Conservation (phyloP, 2,888 invertebrate genomes). For the Deroplatys truncata region DNA sequence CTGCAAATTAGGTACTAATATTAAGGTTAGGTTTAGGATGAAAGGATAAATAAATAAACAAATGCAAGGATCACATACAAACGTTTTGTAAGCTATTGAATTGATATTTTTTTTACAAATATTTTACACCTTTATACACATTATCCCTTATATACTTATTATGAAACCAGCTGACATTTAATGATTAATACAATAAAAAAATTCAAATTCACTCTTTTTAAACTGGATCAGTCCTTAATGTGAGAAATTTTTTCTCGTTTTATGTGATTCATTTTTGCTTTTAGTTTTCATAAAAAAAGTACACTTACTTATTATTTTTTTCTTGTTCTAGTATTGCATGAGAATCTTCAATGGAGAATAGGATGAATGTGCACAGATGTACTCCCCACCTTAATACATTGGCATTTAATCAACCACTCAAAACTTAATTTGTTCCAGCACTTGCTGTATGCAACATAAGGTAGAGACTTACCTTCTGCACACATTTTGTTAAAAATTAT, state of each 20-base stretch:
- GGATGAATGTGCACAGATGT: neutral
- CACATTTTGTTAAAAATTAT: neutral
- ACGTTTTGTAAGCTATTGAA: constrained; percentile 28
- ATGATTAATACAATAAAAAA: constrained; percentile 18
- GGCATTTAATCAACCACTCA: neutral
- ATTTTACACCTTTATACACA: constrained; percentile 14
- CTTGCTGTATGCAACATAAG: neutral
- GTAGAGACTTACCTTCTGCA: neutral
- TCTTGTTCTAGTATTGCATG: neutral
- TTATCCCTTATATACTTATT: constrained; percentile 3
- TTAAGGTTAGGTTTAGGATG: neutral
- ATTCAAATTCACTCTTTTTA: constrained; percentile 14
- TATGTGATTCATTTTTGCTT: neutral
- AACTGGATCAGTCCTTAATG: constrained; percentile 14
- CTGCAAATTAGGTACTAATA: too few species aligned
- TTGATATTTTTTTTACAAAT: constrained; percentile 23
- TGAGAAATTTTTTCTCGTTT: constrained; percentile 5
- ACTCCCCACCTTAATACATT: neutral
- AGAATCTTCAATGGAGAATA: neutral
- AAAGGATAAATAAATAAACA: neutral
- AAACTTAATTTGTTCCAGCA: neutral
- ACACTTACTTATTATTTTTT: constrained; percentile 6
- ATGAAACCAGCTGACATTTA: constrained; percentile 17
- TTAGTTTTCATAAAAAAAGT: constrained; percentile 7
- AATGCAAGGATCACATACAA: constrained; percentile 21